These are phyloP conservation scores for Pedetes capensis DNA, from an alignment of 2,113 vertebrate species.

Conservation along the genomic window DNA sequence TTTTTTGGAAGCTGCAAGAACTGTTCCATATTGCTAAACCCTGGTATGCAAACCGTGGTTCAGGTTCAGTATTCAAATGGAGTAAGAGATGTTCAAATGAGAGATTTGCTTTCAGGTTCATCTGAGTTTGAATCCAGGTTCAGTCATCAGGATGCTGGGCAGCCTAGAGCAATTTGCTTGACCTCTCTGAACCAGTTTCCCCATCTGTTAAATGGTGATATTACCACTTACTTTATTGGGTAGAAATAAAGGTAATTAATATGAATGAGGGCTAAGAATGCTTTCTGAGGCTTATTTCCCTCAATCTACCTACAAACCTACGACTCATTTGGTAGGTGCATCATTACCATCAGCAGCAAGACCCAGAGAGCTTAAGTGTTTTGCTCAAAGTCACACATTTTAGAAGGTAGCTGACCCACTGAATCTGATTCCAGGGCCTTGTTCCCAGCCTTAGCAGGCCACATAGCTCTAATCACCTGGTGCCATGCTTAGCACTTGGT, in stretches of 20 bases:
- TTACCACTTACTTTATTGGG: background rate
- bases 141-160: background rate
- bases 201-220: background rate
- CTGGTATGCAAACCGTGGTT: background rate
- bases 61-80: background rate
- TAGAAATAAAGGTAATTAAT: background rate
- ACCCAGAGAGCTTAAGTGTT: background rate
- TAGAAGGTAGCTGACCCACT: background rate
- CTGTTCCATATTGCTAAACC: background rate
- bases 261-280: background rate
- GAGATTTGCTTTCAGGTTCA: background rate
- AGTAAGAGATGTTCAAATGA: background rate
- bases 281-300: background rate
- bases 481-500: background rate
- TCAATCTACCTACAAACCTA: background rate
- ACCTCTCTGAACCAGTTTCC: background rate
- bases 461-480: background rate
- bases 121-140: background rate
- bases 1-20: background rate
- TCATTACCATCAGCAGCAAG: background rate
- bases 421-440: background rate
- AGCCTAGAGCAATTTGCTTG: background rate
- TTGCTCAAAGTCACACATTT: background rate
- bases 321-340: background rate
- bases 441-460: background rate